Conservation (phyloP, 2,888 invertebrate species). For the Polydrusus tereticollis region DNA sequence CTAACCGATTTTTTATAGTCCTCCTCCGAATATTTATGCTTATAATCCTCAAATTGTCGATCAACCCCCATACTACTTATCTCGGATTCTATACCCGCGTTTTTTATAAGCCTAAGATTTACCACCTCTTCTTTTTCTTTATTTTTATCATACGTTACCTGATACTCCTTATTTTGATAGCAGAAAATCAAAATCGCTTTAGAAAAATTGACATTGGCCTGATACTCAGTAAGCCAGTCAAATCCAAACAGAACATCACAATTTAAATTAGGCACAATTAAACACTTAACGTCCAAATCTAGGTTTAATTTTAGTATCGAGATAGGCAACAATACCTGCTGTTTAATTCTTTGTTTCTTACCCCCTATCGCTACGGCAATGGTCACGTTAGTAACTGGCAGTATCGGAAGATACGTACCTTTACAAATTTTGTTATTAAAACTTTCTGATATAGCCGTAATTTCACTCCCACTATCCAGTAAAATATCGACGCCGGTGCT, state of each 20-base stretch:
- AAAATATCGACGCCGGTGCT: slow-evolving; percentile 12
- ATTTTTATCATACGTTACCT: neutral
- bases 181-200: neutral
- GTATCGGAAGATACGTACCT: slow-evolving; percentile 11
- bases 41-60: neutral
- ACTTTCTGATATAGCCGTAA: slow-evolving; percentile 35
- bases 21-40: neutral
- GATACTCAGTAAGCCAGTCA: neutral
- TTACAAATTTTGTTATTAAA: slow-evolving; percentile 25
- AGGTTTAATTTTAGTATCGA: neutral
- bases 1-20: neutral
- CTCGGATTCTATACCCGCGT: neutral
- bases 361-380: slow-evolving; percentile 23
- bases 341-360: slow-evolving; percentile 8
- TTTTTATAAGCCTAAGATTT: neutral
- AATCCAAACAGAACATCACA: neutral
- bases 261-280: slow-evolving; percentile 30
- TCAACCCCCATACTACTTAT: neutral
- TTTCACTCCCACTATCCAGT: slow-evolving; percentile 34
- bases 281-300: slow-evolving; percentile 24
- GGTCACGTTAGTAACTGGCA: slow-evolving; percentile 24
- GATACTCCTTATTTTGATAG: neutral
- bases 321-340: slow-evolving; percentile 32
- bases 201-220: neutral
- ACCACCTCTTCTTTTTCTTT: neutral